Conservation (phyloP, 2,888 invertebrate species). For the Amphipyra berbera region DNA sequence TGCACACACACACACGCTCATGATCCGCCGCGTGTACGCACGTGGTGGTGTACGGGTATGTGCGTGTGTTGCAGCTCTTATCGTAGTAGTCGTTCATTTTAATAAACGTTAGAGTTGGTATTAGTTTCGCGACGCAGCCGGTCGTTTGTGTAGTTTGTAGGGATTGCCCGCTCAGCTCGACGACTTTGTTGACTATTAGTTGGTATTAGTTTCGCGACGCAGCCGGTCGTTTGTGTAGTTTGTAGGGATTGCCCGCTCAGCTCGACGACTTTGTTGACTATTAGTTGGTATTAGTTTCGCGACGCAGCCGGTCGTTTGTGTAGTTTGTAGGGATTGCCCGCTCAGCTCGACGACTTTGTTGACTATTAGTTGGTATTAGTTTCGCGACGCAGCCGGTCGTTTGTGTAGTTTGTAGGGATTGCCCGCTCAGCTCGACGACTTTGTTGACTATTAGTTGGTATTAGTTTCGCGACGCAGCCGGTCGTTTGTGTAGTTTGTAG, state of each 20-base stretch:
- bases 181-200: neutral
- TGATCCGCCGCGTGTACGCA: neutral
- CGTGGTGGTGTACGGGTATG: neutral
- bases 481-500: no score
- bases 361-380: neutral
- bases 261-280: neutral
- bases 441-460: neutral
- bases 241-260: neutral
- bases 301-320: neutral
- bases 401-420: neutral
- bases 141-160: neutral
- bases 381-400: neutral
- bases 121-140: neutral
- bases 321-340: neutral
- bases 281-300: neutral
- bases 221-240: neutral
- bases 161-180: neutral
- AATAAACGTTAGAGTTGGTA: neutral
- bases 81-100: constrained; percentile 1
- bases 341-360: neutral
- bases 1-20: neutral
- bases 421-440: neutral
- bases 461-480: no score
- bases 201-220: neutral
- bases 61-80: neutral